These are phyloP conservation scores for Dyspetes luteomarginatus DNA, from an alignment of 2,888 invertebrate species.

Conservation along the genomic window DNA sequence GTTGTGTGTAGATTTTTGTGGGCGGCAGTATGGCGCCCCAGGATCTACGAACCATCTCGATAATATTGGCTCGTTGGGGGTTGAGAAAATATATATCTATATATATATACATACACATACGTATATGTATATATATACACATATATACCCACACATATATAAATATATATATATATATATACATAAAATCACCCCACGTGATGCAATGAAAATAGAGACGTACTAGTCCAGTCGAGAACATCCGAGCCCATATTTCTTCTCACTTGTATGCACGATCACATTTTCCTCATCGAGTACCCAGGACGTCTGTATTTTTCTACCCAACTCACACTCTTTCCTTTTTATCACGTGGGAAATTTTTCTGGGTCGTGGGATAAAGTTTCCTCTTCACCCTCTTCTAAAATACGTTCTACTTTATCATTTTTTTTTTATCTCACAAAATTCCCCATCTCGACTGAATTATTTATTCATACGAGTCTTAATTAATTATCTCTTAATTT, in stretches of 20 bases:
- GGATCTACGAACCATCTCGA: slow-evolving; percentile 70
- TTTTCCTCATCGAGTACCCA: neutral
- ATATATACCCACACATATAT: neutral
- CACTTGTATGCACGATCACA: slow-evolving; percentile 5
- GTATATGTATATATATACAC: neutral
- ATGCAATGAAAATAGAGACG: slow-evolving; percentile 59
- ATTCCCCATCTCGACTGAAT: slow-evolving; percentile 14
- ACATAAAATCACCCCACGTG: slow-evolving; percentile 4
- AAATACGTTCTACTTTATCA: slow-evolving; percentile 42
- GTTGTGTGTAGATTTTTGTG: slow-evolving; percentile 59
- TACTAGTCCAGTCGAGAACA: slow-evolving; percentile 58
- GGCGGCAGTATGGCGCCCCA: slow-evolving; percentile 74
- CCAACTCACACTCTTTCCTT: too few relatives aligned
- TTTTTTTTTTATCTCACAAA: slow-evolving; percentile 22
- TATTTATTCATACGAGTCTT: slow-evolving; percentile 10
- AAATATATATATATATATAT: neutral
- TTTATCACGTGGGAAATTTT: slow-evolving; percentile 41
- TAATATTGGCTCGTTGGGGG: slow-evolving; percentile 46
- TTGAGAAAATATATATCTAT: neutral
- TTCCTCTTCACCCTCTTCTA: slow-evolving; percentile 39
- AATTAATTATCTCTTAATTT: neutral
- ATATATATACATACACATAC: neutral
- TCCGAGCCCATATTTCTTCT: slow-evolving; percentile 45
- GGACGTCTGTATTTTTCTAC: too few relatives aligned
- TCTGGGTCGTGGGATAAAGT: slow-evolving; percentile 57